These are phyloP conservation scores for Heliconius sara DNA, from an alignment of 2,888 invertebrate species.

Conservation along the genomic window DNA sequence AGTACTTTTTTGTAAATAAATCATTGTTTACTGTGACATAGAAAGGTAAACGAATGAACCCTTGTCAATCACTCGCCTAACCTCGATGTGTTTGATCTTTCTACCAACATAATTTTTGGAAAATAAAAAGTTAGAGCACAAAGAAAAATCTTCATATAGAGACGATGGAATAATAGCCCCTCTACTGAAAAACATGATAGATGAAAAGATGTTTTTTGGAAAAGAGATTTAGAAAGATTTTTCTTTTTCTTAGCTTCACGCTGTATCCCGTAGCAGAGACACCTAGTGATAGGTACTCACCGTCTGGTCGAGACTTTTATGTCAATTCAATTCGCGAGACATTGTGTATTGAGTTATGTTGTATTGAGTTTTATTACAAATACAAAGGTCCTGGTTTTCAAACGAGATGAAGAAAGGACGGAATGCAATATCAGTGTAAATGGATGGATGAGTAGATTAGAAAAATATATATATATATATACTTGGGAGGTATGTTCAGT, in stretches of 20 bases:
- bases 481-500: no score
- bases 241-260: neutral
- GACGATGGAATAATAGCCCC: neutral
- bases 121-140: slow-evolving; percentile 6
- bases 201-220: neutral
- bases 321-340: no score
- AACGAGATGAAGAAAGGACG: no score
- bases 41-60: neutral
- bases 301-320: no score
- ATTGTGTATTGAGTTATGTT: no score
- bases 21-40: neutral
- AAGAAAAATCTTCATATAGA: neutral
- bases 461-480: no score
- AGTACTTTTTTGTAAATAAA: neutral
- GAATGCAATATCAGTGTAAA: no score
- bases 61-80: slow-evolving; percentile 4
- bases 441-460: no score
- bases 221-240: neutral
- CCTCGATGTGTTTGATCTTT: slow-evolving; percentile 5
- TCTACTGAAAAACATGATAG: neutral
- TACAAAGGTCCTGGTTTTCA: no score
- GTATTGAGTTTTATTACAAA: no score
- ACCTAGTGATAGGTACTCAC: no score
- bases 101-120: neutral
- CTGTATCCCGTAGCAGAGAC: neutral